phyloP scores from a whole-genome alignment of 37 sponge, comb jelly and placozoan genomes.

The Cladorhizidae sp. region DNA sequence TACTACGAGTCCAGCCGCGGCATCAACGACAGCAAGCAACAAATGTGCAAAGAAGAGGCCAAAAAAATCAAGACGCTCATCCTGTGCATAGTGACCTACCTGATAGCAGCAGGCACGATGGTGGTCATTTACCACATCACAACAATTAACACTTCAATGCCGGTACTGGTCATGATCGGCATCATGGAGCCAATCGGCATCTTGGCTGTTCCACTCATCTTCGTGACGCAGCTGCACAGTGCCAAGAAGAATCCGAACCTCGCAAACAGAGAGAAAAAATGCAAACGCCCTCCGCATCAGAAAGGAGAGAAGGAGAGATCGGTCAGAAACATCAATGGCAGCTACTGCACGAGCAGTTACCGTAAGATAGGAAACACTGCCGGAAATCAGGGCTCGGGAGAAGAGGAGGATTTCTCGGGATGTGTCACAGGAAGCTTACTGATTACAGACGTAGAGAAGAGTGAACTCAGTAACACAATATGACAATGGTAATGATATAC shows the following conservation, averaged over 20 bases:
- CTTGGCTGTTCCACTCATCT: neutral
- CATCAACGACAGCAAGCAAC: neutral
- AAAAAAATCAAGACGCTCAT: slow-evolving; percentile 1
- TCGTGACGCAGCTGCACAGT: neutral
- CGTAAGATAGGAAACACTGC: neutral
- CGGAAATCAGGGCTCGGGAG: neutral
- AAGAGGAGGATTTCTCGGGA: neutral
- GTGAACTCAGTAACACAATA: neutral
- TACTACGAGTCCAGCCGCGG: slow-evolving; percentile 4
- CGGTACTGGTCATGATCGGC: slow-evolving; percentile 1
- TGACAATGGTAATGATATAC: too few relatives aligned
- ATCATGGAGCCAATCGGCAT: neutral
- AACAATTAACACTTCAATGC: neutral
- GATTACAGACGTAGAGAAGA: neutral
- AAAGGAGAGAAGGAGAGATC: too few relatives aligned
- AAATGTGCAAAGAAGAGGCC: neutral
- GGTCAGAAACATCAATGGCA: too few relatives aligned
- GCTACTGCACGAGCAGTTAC: too few relatives aligned
- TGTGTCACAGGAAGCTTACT: neutral
- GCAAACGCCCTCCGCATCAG: too few relatives aligned
- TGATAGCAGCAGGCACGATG: neutral
- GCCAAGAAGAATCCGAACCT: neutral
- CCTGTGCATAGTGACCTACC: neutral
- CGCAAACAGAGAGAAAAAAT: too few relatives aligned
- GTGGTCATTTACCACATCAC: neutral